Conservation (phyloP, 2,888 invertebrate genomes). For the Hirtodrosophila confusa region DNA sequence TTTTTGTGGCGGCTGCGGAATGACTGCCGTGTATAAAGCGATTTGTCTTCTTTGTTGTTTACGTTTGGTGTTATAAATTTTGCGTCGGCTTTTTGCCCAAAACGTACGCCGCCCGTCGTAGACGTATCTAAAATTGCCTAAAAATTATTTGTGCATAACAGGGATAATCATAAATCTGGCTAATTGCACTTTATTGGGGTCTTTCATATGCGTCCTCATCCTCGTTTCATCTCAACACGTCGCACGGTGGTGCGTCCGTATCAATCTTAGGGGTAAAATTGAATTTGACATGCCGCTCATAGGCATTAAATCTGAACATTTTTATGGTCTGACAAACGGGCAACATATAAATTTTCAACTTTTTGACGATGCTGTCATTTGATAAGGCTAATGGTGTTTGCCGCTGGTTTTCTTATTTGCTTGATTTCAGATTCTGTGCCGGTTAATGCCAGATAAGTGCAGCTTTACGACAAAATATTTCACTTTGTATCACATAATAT, state of each 20-base stretch:
- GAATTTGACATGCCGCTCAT: constrained; percentile 78
- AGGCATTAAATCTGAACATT: constrained; percentile 71
- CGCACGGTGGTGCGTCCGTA: constrained; percentile 23
- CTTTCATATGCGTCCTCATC: constrained; percentile 12
- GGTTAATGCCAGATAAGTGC: neutral
- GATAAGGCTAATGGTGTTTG: constrained; percentile 65
- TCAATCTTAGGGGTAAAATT: constrained; percentile 71
- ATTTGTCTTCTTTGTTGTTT: constrained; percentile 80
- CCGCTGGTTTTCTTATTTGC: constrained; percentile 3
- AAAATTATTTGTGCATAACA: constrained; percentile 83
- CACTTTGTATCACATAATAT: too few relatives aligned
- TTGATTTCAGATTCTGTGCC: constrained; percentile 2
- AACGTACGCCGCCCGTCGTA: constrained; percentile 33
- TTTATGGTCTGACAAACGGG: constrained; percentile 50
- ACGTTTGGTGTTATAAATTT: constrained; percentile 77
- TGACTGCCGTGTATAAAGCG: constrained; percentile 77
- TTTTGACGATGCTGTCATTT: constrained; percentile 58
- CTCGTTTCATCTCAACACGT: constrained; percentile 15
- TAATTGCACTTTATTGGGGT: constrained; percentile 81
- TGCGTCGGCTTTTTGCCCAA: constrained; percentile 48
- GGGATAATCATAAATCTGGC: constrained; percentile 83
- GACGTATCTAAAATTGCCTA: constrained; percentile 78
- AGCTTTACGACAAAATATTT: neutral
- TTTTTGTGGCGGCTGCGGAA: constrained; percentile 62
- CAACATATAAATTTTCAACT: constrained; percentile 67